Evolutionary conservation across 2,113 vertebrate species (phyloP).

Genomic region (Circaetus cinerascens): DNA sequence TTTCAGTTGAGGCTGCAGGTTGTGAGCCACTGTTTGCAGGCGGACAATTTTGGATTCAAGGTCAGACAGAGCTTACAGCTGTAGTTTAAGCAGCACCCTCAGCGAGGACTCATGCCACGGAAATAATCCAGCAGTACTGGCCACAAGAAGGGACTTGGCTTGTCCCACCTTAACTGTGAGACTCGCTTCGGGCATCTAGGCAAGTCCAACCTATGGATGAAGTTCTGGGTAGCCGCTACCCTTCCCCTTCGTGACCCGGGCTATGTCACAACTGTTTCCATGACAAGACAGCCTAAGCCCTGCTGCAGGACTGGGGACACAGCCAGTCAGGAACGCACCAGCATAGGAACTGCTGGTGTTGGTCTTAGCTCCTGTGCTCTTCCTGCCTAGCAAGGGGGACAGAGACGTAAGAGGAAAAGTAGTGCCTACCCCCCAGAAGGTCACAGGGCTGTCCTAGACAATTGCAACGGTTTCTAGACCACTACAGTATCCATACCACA

Average conservation of each 20-base stretch:
- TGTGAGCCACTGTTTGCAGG: neutral
- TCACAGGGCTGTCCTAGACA: neutral
- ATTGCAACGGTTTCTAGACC: neutral
- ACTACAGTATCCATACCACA: neutral
- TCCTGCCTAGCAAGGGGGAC: neutral
- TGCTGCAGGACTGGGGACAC: neutral
- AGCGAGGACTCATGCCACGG: neutral
- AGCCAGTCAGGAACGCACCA: neutral
- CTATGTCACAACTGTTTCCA: fast-evolving
- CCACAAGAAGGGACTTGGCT: neutral
- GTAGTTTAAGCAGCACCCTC: neutral
- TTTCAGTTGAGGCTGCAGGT: fast-evolving
- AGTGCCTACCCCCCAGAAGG: neutral
- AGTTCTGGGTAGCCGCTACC: neutral
- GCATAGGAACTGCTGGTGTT: neutral
- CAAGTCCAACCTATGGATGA: neutral
- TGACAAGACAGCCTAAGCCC: neutral
- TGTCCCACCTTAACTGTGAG: neutral
- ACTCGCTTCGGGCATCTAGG: fast-evolving
- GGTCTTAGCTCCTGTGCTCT: neutral
- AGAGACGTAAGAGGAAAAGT: neutral
- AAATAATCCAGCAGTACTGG: neutral
- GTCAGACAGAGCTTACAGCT: neutral
- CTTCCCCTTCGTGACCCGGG: neutral
- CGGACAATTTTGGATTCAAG: fast-evolving